These are phyloP conservation scores for Fratercula arctica DNA, from an alignment of 2,797 vertebrate genomes.

Conservation along the genomic window DNA sequence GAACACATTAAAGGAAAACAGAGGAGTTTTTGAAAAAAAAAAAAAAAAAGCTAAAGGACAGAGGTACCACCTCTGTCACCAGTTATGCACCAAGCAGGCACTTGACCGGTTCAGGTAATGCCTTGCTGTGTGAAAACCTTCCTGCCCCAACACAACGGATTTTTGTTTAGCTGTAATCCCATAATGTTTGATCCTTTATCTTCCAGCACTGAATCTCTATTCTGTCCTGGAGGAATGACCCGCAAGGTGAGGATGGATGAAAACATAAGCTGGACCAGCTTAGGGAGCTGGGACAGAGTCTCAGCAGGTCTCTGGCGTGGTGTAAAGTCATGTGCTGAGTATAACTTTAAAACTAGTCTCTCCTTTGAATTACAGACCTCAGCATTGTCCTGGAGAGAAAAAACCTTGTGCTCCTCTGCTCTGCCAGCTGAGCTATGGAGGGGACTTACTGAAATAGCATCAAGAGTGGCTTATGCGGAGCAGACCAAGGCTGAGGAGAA, in stretches of 20 bases:
- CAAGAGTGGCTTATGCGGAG: neutral
- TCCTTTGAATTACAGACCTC: slow-evolving; percentile 90
- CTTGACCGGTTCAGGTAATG: neutral
- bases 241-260: neutral
- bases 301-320: neutral
- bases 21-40: neutral
- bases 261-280: neutral
- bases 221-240: neutral
- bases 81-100: neutral
- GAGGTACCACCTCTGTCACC: neutral
- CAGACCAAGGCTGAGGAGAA: slow-evolving; percentile 3
- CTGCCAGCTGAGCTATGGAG: slow-evolving; percentile 90
- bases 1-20: neutral
- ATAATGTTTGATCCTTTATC: neutral
- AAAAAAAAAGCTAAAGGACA: neutral
- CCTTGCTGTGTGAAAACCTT: neutral
- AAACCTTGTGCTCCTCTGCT: slow-evolving; percentile 86
- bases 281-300: neutral
- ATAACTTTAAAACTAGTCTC: neutral
- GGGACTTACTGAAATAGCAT: slow-evolving; percentile 59
- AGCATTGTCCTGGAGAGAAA: slow-evolving; percentile 56
- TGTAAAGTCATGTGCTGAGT: neutral
- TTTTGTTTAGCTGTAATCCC: neutral
- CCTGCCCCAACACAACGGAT: neutral
- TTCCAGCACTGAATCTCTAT: neutral